These are phyloP conservation scores for Columba janthina DNA, from an alignment of 2,113 vertebrate species.

Conservation along the genomic window DNA sequence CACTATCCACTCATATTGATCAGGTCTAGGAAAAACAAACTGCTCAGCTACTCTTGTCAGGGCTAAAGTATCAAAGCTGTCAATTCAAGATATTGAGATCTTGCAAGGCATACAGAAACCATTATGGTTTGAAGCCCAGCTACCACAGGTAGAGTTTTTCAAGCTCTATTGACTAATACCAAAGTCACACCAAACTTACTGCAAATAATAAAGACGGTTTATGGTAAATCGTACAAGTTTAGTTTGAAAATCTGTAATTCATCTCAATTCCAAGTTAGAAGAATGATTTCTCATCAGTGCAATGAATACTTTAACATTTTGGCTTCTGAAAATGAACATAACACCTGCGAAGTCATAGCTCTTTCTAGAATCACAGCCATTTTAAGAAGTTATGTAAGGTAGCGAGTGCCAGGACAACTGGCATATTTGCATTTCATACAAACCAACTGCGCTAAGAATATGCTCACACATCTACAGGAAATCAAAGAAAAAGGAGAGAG, in stretches of 20 bases:
- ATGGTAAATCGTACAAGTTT: background rate
- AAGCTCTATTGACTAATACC: background rate
- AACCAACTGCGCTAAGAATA: background rate
- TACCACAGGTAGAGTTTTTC: background rate
- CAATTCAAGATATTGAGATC: background rate
- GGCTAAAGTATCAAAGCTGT: background rate
- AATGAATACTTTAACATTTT: background rate
- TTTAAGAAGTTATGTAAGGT: background rate
- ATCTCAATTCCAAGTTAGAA: background rate
- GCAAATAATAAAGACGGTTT: background rate
- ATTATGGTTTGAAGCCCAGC: background rate
- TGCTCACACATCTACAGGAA: background rate
- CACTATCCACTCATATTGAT: background rate
- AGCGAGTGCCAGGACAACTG: background rate
- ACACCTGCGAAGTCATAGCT: background rate
- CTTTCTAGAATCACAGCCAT: background rate
- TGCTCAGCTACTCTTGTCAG: background rate
- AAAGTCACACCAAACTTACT: background rate
- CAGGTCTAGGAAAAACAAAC: background rate
- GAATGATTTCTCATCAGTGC: background rate
- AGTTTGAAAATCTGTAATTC: background rate
- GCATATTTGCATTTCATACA: background rate
- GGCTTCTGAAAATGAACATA: conserved; percentile 5
- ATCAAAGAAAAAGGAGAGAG: background rate
- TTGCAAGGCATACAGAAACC: background rate